Conservation (phyloP, 2,797 vertebrate genomes). For the Amazonetta brasiliensis region DNA sequence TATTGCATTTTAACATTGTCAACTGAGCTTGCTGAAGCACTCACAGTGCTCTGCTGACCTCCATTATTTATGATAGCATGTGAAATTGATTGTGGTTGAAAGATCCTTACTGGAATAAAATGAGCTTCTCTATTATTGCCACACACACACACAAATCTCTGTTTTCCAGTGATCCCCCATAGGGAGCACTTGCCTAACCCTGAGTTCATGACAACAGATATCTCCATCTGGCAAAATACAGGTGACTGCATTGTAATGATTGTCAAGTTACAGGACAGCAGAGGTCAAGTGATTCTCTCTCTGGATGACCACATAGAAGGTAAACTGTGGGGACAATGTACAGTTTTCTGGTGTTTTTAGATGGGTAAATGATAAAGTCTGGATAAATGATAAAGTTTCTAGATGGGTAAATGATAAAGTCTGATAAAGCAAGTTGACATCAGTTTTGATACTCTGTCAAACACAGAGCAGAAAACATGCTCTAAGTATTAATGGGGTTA, state of each 20-base stretch:
- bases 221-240: slow-evolving; percentile 53
- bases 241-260: slow-evolving; percentile 56
- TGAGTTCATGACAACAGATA: slow-evolving; percentile 71
- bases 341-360: not conserved
- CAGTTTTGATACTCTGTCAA: slow-evolving; percentile 14
- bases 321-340: not conserved
- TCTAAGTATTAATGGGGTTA: slow-evolving; percentile 56
- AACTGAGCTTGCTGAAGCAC: slow-evolving; percentile 54
- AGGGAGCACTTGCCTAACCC: slow-evolving; percentile 68
- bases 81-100: slow-evolving; percentile 86
- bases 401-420: not conserved
- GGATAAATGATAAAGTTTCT: not conserved
- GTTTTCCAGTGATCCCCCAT: slow-evolving; percentile 48
- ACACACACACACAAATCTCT: slow-evolving; percentile 78
- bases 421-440: not conserved
- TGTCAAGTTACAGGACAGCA: slow-evolving; percentile 36
- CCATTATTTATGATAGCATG: slow-evolving; percentile 80
- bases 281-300: slow-evolving; percentile 44
- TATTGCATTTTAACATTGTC: slow-evolving; percentile 70
- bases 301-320: not conserved
- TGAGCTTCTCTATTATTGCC: slow-evolving; percentile 83
- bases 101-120: slow-evolving; percentile 85
- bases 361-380: not conserved
- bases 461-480: slow-evolving; percentile 11
- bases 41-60: slow-evolving; percentile 73